Base-by-base conservation (phyloP, 2,888 invertebrate species). In the Drosophila subsilvestris region DNA sequence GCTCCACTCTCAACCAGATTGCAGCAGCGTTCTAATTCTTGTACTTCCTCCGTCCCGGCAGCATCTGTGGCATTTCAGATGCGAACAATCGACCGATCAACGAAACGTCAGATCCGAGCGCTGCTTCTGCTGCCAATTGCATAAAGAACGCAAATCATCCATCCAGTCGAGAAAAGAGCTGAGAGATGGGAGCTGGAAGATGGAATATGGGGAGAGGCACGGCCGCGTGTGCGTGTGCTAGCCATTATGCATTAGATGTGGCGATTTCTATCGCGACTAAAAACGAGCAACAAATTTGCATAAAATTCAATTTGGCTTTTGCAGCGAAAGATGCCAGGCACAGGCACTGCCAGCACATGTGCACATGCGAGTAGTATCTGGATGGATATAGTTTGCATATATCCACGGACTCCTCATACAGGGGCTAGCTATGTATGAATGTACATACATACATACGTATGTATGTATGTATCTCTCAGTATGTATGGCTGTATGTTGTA, bases 171-270 rank as follows among this genome's bases (percentile, higher is more conserved):
- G 66, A 49, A 57, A 56, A 57, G 48, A 50, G 32, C 42, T 54
- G 37, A 27, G 14, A 49, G 14, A 18, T 7, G n/a, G 29, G 20
- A 22, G 56, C 20, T 32, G 47, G 44, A 14, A 20, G 27, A 29
- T 29, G 14, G 29, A 18, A 48, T 17, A n/a, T 10, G 48, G 44
- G 25, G 53, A 59, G 68, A 22, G 27, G 63, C n/a, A n/a, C n/a
- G 20, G 49, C 8, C 17, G 22, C 17, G 17, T 60, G 56, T 65
- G 49, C 59, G 53, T 67, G 55, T 81, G 82, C 70, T 74, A 78
- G 82, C 74, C 76, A 86, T 88, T 82, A 88, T 80, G 80, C 86
- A 84, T 84, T 84, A 85, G 89, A 88, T 87, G 83, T 85, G 79
- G 82, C 74, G 82, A 85, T 81, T 70, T 83, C 73, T 79, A 83